Base-by-base conservation (phyloP, 1,140 invertebrate genomes). In the Heliconius eleuchia region DNA sequence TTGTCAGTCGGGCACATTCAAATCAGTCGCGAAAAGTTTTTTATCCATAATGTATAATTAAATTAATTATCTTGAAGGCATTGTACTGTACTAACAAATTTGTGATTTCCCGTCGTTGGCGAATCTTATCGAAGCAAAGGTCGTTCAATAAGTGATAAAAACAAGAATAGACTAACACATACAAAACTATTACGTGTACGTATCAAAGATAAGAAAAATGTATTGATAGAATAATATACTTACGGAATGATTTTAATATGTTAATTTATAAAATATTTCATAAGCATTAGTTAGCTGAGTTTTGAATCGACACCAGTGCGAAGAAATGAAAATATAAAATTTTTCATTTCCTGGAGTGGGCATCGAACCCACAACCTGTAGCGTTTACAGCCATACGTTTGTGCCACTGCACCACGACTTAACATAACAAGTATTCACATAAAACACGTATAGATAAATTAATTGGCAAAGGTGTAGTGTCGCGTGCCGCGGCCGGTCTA, bases 391-490 rank as follows among this genome's bases (percentile, higher is more conserved):
- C 18, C 50, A 50, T 16, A 50, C 50, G 50, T 19, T 7, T 52
- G 50, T 52, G 50, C 18, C 50, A 3, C 50, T 52, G 5, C 18
- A 16, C 4, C 50, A 52, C 18, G 5, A 52, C 16, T 52, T 16
- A 52, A 55, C 18, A 34, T 23, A 71, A 77, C 70, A 66, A 66
- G 27, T 66, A 5, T 27, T 60, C 39, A 39, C 50, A 52, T 18
- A 71, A 77, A 71, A 60, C 66, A 77, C 27, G 50, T 72, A 74
- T 46, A 66, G 30, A 66, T 66, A 66, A 66, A 66, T 66, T 76
- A 80, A 80, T 80, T 80, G 71, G 74, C 79, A 80, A 80, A 80
- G 79, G 79, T 80, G 60, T 30, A 30, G 74, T 52, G 74, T 80
- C 79, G 79, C 79, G 74, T 80, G 79, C 79, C 79, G 50, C 46